phyloP scores from a whole-genome alignment of 2,888 invertebrate species.

The Polyommatus icarus region DNA sequence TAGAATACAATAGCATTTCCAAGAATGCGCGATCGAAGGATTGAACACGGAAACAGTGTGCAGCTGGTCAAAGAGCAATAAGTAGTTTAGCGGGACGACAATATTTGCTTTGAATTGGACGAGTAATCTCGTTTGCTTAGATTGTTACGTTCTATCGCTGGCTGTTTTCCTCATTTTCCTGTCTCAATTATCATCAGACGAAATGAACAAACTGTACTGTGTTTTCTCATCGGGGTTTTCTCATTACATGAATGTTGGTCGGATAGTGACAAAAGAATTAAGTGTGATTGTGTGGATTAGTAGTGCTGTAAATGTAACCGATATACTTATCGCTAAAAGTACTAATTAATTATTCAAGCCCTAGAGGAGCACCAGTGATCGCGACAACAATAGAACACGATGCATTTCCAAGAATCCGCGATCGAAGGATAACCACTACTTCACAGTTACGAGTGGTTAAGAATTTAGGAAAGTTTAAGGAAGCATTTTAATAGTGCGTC shows the following conservation, averaged over 20 bases:
- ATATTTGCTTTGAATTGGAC: conserved; percentile 23
- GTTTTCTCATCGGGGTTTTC: neutral
- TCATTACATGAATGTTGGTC: neutral
- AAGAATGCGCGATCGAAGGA: too few species aligned
- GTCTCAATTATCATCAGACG: conserved; percentile 7
- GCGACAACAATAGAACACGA: too few species aligned
- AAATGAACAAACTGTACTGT: neutral
- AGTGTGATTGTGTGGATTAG: neutral
- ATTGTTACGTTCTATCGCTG: conserved; percentile 6
- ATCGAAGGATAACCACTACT: neutral
- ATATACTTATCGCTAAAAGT: neutral
- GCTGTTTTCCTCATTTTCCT: neutral
- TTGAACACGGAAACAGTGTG: neutral
- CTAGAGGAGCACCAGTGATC: too few species aligned
- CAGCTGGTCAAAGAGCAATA: conserved; percentile 15
- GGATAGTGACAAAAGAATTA: neutral
- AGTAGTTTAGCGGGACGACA: conserved; percentile 23
- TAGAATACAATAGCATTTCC: too few species aligned
- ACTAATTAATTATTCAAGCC: too few species aligned
- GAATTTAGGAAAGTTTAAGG: neutral
- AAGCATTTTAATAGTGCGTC: too few species aligned
- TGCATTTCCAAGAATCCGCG: too few species aligned
- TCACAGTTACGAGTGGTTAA: neutral
- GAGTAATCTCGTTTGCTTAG: conserved; percentile 15
- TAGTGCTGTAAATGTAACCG: neutral